A percentile compares a stretch with the other conserved stretches of the same genome.
These are phyloP conservation scores for Phrynocephalus versicolor DNA, from an alignment of 2,113 vertebrate genomes.

Conservation along the genomic window DNA sequence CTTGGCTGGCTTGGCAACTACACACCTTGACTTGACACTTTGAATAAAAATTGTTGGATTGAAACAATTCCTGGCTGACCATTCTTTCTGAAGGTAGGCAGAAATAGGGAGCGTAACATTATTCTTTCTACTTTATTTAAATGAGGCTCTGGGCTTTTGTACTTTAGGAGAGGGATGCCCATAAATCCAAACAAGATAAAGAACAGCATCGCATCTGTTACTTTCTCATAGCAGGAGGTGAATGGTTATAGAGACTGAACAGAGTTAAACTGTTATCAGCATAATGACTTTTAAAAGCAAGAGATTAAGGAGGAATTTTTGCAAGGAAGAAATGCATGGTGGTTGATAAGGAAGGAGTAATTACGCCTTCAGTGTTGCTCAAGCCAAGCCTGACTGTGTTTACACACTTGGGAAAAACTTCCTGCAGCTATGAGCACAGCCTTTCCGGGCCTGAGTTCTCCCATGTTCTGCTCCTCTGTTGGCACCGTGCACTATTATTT, in stretches of 20 bases:
- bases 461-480: neutral
- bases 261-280: neutral
- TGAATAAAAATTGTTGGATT: neutral
- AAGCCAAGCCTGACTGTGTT: conserved; percentile 40
- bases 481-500: conserved; percentile 24
- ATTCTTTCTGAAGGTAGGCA: neutral
- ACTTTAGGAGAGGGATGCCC: neutral
- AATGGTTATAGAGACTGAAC: neutral
- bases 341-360: conserved; percentile 67
- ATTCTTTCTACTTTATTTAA: neutral
- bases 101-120: neutral
- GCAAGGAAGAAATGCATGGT: conserved; percentile 51
- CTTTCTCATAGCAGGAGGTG: neutral
- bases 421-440: conserved; percentile 53
- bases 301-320: neutral
- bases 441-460: conserved; percentile 23
- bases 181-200: neutral
- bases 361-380: conserved; percentile 37
- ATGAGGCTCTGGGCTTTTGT: neutral
- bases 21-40: no score
- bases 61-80: neutral
- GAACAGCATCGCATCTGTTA: neutral
- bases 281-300: neutral
- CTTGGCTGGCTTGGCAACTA: no score
- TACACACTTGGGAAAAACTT: conserved; percentile 57